Percentiles rank a stretch among this genome's conserved stretches.
These are phyloP conservation scores for Eupithecia abbreviata DNA, from an alignment of 2,888 invertebrate genomes.

Conservation along the genomic window DNA sequence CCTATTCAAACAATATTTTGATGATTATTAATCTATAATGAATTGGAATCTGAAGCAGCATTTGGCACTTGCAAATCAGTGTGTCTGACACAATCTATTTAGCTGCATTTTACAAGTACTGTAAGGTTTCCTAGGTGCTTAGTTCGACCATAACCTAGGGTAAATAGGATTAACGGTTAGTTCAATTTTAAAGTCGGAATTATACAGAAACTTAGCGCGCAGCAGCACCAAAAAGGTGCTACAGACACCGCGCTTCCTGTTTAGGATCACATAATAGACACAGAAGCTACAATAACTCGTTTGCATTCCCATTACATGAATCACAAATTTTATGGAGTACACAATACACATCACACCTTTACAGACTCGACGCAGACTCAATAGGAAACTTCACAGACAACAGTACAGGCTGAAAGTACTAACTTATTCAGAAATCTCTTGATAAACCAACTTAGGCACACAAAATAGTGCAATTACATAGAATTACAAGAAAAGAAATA, in stretches of 20 bases:
- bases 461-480: conserved; percentile 63
- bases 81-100: conserved; percentile 24
- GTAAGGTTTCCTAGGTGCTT: conserved; percentile 57
- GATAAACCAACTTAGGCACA: conserved; percentile 53
- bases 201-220: conserved; percentile 31
- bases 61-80: conserved; percentile 23
- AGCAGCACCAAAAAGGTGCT: conserved; percentile 46
- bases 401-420: conserved; percentile 50
- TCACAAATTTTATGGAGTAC: conserved; percentile 65
- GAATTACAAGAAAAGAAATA: conserved; percentile 69
- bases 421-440: conserved; percentile 67
- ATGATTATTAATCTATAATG: background rate
- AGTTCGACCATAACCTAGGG: conserved; percentile 58
- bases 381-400: conserved; percentile 45
- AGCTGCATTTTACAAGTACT: conserved; percentile 36
- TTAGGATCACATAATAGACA: conserved; percentile 62
- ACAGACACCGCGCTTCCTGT: conserved; percentile 62
- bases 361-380: conserved; percentile 48
- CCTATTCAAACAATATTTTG: background rate
- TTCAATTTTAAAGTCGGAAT: conserved; percentile 32
- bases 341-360: conserved; percentile 63
- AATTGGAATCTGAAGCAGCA: background rate
- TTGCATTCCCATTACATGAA: conserved; percentile 77
- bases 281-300: conserved; percentile 65
- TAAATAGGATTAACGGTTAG: conserved; percentile 52